These are phyloP conservation scores for Plusia festucae DNA, from an alignment of 2,888 invertebrate genomes.

Conservation along the genomic window DNA sequence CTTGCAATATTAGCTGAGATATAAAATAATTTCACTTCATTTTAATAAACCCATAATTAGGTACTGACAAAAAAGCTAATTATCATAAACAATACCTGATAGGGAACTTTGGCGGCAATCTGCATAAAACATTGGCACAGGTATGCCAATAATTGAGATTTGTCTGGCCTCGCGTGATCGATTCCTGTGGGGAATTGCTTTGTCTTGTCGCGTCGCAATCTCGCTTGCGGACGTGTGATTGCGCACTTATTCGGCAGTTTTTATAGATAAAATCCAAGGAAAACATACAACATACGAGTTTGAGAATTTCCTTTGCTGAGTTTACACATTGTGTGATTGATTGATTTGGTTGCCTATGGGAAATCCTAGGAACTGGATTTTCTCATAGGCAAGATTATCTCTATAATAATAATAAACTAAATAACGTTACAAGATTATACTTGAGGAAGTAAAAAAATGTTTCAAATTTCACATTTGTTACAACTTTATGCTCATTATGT, in stretches of 20 bases:
- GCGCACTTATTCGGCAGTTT: constrained; percentile 64
- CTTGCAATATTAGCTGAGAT: constrained; percentile 7
- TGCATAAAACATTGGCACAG: constrained; percentile 70
- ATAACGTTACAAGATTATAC: not conserved
- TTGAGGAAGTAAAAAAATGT: too few species aligned
- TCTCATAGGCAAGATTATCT: not conserved
- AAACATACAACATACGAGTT: constrained; percentile 30
- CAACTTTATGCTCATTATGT: too few species aligned
- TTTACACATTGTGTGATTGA: constrained; percentile 44
- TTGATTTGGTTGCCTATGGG: constrained; percentile 28
- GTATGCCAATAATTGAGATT: constrained; percentile 74
- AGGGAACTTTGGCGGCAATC: constrained; percentile 62
- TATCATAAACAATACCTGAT: constrained; percentile 56
- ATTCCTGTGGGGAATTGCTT: constrained; percentile 76
- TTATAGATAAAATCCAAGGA: constrained; percentile 63
- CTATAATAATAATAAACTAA: not conserved
- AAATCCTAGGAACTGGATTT: constrained; percentile 7
- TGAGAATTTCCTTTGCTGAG: constrained; percentile 55
- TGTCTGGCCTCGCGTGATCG: constrained; percentile 78
- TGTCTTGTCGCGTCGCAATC: constrained; percentile 65
- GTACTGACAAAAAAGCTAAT: constrained; percentile 48
- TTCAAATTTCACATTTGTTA: too few species aligned
- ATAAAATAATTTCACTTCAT: constrained; percentile 38
- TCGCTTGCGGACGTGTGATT: constrained; percentile 65
- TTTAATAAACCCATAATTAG: constrained; percentile 37